These are phyloP conservation scores for Cactoblastis cactorum DNA, from an alignment of 2,888 invertebrate genomes.

Conservation along the genomic window DNA sequence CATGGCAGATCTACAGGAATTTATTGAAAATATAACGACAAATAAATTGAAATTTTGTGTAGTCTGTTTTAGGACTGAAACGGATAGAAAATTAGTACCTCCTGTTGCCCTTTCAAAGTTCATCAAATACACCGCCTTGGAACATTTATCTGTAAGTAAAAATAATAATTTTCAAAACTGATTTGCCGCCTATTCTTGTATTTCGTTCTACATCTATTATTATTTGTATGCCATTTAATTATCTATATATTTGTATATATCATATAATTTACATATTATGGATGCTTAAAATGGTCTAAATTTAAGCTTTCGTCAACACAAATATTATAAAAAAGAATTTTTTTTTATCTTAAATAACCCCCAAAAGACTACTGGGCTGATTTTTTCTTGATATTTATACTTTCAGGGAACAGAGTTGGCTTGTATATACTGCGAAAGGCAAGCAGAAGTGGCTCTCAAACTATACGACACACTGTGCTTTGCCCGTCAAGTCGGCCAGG, in stretches of 20 bases:
- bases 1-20: slow-evolving; percentile 1
- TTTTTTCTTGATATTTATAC: background rate
- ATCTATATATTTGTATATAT: too few species aligned
- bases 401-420: background rate
- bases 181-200: too few species aligned
- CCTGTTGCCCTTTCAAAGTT: background rate
- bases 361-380: too few species aligned
- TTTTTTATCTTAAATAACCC: too few species aligned
- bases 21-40: background rate
- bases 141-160: background rate
- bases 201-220: too few species aligned
- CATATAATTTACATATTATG: too few species aligned
- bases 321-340: too few species aligned
- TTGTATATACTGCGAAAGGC: background rate
- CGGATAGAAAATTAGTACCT: background rate
- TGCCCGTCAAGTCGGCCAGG: background rate
- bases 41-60: background rate
- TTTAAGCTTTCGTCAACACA: too few species aligned
- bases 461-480: background rate
- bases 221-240: too few species aligned
- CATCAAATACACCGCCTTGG: background rate
- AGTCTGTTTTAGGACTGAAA: slow-evolving; percentile 3
- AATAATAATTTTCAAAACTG: background rate
- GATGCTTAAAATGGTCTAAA: too few species aligned
- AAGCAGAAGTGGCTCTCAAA: background rate